Conservation (phyloP, 2,113 vertebrate genomes). For the Ornithorhynchus anatinus region DNA sequence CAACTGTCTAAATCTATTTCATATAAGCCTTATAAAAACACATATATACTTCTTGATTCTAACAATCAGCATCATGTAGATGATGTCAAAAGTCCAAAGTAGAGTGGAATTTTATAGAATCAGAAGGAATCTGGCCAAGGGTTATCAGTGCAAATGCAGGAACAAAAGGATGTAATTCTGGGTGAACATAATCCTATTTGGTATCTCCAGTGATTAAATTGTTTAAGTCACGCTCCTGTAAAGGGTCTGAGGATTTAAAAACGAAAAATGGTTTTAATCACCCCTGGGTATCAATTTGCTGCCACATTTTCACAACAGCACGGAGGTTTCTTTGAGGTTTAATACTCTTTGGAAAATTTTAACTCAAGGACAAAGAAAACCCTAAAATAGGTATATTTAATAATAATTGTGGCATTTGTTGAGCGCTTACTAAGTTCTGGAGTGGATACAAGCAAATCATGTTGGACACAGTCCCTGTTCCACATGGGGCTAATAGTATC, state of each 20-base stretch:
- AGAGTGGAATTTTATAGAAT: not conserved
- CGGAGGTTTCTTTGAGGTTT: not conserved
- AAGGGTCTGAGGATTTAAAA: not conserved
- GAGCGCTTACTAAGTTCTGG: too few species aligned
- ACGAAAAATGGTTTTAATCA: slow-evolving; percentile 5
- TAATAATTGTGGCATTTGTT: too few species aligned
- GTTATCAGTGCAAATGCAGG: not conserved
- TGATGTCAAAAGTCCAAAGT: not conserved
- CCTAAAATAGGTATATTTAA: too few species aligned
- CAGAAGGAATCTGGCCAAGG: not conserved
- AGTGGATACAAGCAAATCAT: too few species aligned
- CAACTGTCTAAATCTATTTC: too few species aligned
- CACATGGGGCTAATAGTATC: too few species aligned
- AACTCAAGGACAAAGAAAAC: too few species aligned
- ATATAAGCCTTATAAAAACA: too few species aligned
- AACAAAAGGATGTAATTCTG: not conserved
- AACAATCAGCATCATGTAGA: not conserved
- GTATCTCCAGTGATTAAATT: not conserved
- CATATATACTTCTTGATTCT: not conserved
- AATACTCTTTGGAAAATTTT: not conserved
- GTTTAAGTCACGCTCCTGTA: not conserved
- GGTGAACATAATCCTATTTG: not conserved
- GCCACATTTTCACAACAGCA: not conserved
- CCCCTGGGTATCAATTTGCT: not conserved
- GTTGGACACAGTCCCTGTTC: too few species aligned